Conservation (phyloP, 1,140 invertebrate genomes). For the Elymnias hypermnestra region DNA sequence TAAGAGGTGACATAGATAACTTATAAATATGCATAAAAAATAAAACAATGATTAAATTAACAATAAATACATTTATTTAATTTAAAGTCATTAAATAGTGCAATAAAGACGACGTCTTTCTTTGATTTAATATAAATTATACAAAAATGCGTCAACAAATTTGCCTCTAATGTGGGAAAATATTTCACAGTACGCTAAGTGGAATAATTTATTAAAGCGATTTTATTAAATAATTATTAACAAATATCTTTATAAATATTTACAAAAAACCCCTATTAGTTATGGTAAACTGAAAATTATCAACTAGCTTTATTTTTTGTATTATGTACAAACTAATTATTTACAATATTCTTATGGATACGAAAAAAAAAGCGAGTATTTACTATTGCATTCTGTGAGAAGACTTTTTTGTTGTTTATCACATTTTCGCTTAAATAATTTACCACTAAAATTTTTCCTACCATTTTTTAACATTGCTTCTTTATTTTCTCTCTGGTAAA, state of each 20-base stretch:
- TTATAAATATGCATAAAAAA: too few relatives aligned
- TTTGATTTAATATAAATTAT: constrained; percentile 22
- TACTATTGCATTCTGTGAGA: constrained; percentile 5
- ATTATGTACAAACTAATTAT: constrained; percentile 20
- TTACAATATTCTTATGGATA: constrained; percentile 10
- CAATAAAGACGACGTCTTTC: constrained; percentile 19
- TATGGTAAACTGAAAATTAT: constrained; percentile 15
- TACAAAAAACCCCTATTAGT: constrained; percentile 15
- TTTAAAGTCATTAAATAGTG: constrained; percentile 52
- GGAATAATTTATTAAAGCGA: constrained; percentile 34
- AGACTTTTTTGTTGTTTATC: constrained; percentile 8
- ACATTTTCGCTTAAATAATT: constrained; percentile 7
- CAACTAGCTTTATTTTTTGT: constrained; percentile 4
- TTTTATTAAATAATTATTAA: constrained; percentile 28
- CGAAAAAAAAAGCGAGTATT: constrained; percentile 8
- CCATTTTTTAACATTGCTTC: too few relatives aligned
- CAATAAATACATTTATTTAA: constrained; percentile 67
- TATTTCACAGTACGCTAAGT: constrained; percentile 1
- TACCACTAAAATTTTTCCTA: too few relatives aligned
- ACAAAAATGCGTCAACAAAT: constrained; percentile 8
- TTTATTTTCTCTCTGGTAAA: too few relatives aligned
- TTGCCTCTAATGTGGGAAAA: neutral
- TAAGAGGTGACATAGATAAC: too few relatives aligned
- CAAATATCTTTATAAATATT: constrained; percentile 3
- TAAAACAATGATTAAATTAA: constrained; percentile 46